phyloP scores from a whole-genome alignment of 1,140 invertebrate genomes.

The Bacillus rossius region DNA sequence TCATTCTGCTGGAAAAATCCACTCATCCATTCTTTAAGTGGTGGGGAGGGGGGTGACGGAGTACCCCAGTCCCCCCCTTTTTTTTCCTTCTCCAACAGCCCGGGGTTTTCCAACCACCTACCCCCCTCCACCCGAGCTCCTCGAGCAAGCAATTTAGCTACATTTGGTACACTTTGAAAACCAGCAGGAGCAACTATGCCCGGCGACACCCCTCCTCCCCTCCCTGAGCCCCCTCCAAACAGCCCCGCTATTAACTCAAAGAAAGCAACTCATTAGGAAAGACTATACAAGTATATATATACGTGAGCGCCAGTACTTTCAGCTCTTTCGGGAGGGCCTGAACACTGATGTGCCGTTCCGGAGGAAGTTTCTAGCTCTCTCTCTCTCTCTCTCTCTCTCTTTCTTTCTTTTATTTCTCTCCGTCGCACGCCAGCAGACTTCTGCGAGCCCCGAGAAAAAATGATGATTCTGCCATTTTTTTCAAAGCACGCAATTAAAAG shows the following conservation, averaged over 20 bases:
- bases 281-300: neutral
- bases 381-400: too few relatives aligned
- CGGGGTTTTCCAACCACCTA: neutral
- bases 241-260: slow-evolving; percentile 15
- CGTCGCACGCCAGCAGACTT: neutral
- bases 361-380: too few relatives aligned
- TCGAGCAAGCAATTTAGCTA: slow-evolving; percentile 13
- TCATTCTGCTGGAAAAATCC: slow-evolving; percentile 11
- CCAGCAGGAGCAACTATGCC: too few relatives aligned
- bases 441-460: slow-evolving; percentile 2
- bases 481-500: slow-evolving; percentile 17
- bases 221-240: neutral
- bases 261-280: slow-evolving; percentile 16
- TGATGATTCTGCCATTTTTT: slow-evolving; percentile 18
- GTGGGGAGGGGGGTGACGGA: neutral
- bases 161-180: slow-evolving; percentile 13
- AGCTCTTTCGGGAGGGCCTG: too few relatives aligned
- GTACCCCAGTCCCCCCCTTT: neutral
- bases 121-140: neutral
- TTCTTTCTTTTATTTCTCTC: slow-evolving; percentile 8
- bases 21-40: neutral
- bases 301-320: too few relatives aligned
- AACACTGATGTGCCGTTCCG: too few relatives aligned
- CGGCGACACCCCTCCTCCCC: neutral
- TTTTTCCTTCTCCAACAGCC: neutral